phyloP scores from a whole-genome alignment of 2,113 vertebrate species.

The Puma concolor region DNA sequence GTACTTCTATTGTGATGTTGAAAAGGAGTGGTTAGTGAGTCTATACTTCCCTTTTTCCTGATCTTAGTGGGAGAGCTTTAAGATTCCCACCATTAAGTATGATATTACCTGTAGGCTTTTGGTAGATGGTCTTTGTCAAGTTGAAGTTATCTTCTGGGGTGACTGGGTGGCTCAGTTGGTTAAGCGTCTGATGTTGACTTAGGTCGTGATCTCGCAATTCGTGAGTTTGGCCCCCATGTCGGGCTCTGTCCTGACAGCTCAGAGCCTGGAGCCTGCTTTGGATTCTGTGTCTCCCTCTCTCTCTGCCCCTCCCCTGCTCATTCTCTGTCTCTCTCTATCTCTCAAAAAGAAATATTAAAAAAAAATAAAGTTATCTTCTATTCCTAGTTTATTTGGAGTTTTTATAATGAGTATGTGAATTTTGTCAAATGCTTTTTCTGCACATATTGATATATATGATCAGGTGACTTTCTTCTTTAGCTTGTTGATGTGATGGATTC shows the following conservation, averaged over 20 bases:
- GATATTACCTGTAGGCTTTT: background rate
- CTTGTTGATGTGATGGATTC: background rate
- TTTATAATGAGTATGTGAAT: background rate
- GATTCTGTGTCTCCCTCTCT: too few species aligned
- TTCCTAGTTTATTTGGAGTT: background rate
- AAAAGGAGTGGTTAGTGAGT: background rate
- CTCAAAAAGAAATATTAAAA: too few species aligned
- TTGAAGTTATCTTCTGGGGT: background rate
- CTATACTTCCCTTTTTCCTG: background rate
- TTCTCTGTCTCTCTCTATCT: too few species aligned
- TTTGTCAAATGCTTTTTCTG: background rate
- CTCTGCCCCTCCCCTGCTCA: too few species aligned
- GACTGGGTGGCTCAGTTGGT: too few species aligned
- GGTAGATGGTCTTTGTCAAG: background rate
- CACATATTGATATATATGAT: background rate
- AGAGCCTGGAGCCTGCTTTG: too few species aligned
- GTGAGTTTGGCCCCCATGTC: too few species aligned
- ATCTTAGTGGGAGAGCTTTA: background rate
- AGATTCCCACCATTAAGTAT: background rate
- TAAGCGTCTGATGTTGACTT: too few species aligned
- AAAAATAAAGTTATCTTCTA: background rate
- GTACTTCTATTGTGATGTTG: background rate
- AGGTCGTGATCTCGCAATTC: too few species aligned
- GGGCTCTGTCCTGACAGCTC: too few species aligned
- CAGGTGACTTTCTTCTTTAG: background rate